Conservation (phyloP, 2,888 invertebrate genomes). For the Brachylomia viminalis region DNA sequence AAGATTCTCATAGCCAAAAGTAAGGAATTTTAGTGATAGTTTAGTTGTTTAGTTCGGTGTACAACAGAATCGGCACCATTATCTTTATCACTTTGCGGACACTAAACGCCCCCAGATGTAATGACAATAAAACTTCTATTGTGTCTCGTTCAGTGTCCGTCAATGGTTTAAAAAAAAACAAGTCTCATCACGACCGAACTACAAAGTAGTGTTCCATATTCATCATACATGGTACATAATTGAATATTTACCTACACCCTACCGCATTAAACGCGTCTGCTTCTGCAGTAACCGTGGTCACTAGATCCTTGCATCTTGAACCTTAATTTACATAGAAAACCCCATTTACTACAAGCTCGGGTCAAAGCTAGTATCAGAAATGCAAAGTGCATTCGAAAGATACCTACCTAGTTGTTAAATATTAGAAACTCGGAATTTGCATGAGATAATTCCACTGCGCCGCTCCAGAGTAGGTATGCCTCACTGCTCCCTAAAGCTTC, state of each 20-base stretch:
- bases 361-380: constrained; percentile 44
- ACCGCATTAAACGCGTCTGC: not conserved
- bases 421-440: constrained; percentile 57
- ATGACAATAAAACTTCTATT: no score
- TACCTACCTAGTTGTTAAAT: constrained; percentile 27
- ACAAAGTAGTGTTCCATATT: not conserved
- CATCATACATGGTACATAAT: not conserved
- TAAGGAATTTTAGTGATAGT: no score
- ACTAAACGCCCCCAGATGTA: no score
- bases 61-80: no score
- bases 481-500: constrained; percentile 40
- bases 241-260: not conserved
- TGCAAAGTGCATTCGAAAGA: constrained; percentile 50
- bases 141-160: no score
- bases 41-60: no score
- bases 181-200: no score
- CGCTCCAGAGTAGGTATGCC: constrained; percentile 21
- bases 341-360: constrained; percentile 40
- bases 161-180: no score
- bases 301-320: not conserved
- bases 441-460: constrained; percentile 51
- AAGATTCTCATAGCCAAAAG: no score
- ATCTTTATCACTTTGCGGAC: no score
- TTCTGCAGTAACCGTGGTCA: not conserved
- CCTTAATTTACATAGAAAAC: constrained; percentile 54